phyloP scores from a whole-genome alignment of 2,888 invertebrate genomes.

The Dorcus parallelipipedus region DNA sequence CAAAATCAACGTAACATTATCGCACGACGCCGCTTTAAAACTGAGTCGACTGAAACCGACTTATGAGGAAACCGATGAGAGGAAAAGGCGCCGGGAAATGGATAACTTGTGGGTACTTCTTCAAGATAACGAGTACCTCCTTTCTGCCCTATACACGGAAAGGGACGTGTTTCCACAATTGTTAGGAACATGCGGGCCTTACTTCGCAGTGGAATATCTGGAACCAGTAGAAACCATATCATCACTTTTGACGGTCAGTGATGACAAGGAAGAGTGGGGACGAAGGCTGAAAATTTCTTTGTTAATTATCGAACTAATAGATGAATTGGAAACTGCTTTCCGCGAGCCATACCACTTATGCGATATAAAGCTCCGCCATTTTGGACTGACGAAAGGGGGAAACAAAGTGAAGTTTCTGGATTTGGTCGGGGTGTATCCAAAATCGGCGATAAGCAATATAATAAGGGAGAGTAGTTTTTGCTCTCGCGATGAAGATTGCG shows the following conservation, averaged over 20 bases:
- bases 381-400: constrained; percentile 55
- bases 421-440: constrained; percentile 60
- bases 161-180: constrained; percentile 63
- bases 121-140: constrained; percentile 65
- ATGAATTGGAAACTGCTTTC: constrained; percentile 57
- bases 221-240: constrained; percentile 55
- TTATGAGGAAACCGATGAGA: constrained; percentile 45
- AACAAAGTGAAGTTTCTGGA: constrained; percentile 61
- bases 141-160: constrained; percentile 57
- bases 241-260: constrained; percentile 52
- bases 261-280: constrained; percentile 57
- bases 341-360: constrained; percentile 64
- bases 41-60: constrained; percentile 51
- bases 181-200: constrained; percentile 63
- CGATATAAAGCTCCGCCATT: constrained; percentile 65
- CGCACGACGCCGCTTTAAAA: constrained; percentile 50
- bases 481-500: constrained; percentile 60
- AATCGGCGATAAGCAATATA: constrained; percentile 52
- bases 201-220: constrained; percentile 64
- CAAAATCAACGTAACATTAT: constrained; percentile 55
- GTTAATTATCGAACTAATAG: constrained; percentile 60
- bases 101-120: constrained; percentile 61
- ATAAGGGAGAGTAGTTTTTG: constrained; percentile 51
- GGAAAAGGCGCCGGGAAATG: constrained; percentile 53
- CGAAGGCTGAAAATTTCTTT: constrained; percentile 55